Percentiles rank a stretch among this genome's conserved stretches.
Evolutionary conservation across 2,113 vertebrate species (phyloP).

Genomic region (Phoxinus phoxinus): DNA sequence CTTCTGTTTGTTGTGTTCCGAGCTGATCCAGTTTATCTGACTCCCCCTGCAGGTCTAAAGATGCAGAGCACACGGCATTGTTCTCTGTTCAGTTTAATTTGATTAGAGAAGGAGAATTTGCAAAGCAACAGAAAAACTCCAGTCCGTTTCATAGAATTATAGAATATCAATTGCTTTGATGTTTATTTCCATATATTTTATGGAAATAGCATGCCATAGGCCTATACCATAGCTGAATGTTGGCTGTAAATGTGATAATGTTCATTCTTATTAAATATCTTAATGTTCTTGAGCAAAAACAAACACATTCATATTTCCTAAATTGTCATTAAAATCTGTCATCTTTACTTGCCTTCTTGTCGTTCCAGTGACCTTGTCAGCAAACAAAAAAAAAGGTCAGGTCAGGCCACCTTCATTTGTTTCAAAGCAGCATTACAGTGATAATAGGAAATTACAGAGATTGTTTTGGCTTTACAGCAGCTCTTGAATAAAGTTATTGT

Average conservation of each 20-base stretch:
- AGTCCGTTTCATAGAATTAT: not conserved
- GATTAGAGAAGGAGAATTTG: not conserved
- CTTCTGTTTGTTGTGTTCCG: not conserved
- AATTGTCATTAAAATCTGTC: too few relatives aligned
- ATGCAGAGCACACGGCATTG: not conserved
- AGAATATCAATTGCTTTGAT: not conserved
- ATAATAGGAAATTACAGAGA: too few relatives aligned
- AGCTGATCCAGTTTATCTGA: not conserved
- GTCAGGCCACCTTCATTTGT: too few relatives aligned
- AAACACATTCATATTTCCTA: too few relatives aligned
- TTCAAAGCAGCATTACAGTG: too few relatives aligned
- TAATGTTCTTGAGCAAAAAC: not conserved
- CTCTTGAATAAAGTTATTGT: too few relatives aligned
- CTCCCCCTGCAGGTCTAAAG: slow-evolving; percentile 2
- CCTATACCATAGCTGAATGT: not conserved
- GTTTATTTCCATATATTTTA: not conserved
- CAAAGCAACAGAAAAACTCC: not conserved
- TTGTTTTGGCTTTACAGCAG: too few relatives aligned
- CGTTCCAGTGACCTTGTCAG: too few relatives aligned
- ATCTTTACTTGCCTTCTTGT: too few relatives aligned
- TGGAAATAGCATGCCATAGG: not conserved
- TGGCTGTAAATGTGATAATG: not conserved
- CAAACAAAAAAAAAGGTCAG: too few relatives aligned
- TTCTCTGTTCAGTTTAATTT: not conserved
- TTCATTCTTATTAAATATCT: not conserved